Base-by-base conservation (phyloP, 2,113 vertebrate species). In the Tonatia bakeri region DNA sequence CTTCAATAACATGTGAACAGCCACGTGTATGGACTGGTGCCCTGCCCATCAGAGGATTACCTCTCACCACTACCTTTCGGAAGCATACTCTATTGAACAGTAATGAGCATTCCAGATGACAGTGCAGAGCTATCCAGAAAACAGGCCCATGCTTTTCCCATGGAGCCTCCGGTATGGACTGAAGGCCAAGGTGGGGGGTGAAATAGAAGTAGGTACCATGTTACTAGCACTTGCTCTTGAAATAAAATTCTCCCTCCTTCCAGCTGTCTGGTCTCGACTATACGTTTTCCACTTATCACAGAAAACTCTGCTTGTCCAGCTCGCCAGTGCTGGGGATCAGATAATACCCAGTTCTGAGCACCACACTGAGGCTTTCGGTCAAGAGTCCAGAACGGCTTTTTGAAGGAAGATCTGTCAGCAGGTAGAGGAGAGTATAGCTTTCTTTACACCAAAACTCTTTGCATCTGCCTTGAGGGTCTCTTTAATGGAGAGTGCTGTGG, bases 151-250 rank as follows among this genome's bases (percentile, higher is more conserved):
- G 12, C 0, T 19, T 91, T 77, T 50, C 56, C 36, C 20, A 47
- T n/a, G 28, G 24, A 40, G 26, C 8, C 43, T 31, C 28, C 31
- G 19, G 3, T 54, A 7, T 65, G 33, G 26, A 54, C 38, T 4
- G 20, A 67, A 15, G 28, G 9, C n/a, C 14, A 7, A 64, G 5
- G 5, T 3, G 2, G 0, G 20, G 12, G 6, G 22, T 36, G 52
- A 3, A 52, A 15, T 5, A 54, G 1, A 1, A n/a, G 10, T 7
- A 4, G 3, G 7, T 40, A 43, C 14, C 8, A 0, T 0, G 8
- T 75, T 33, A 40, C 50, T n/a, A 38, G 31, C 10, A 24, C 19
- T 16, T 43, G n/a, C 40, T 87, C 20, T 90, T 91, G 50, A 73
- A 24, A 69, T 10, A 16, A 17, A 73, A 80, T 15, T 61, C 12